Base-by-base conservation (phyloP, 1,140 invertebrate genomes). In the Tetragonula clypearis region DNA sequence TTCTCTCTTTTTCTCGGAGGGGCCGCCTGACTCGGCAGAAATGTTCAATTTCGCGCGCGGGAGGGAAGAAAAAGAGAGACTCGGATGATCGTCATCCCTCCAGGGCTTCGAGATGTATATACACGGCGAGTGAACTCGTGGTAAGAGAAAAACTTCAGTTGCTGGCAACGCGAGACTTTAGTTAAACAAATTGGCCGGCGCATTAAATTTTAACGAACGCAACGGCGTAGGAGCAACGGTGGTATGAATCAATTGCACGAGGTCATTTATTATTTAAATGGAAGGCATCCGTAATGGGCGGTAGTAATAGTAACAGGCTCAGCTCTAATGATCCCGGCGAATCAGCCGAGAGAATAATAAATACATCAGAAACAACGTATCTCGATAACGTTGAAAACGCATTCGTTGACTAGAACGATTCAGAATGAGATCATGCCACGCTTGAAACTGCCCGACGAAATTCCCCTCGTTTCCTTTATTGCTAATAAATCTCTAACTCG, bases 1-100 rank as follows among this genome's bases (percentile, higher is more conserved):
- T 30, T 9, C 3, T 15, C 14, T 26, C n/a, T 66, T 23, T n/a
- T 62, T 14, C 21, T n/a, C 72, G 68, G 68, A 19, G 17, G 58
- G 60, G 49, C 17, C 53, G 68, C 49, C 81, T 56, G 72, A 62
- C 66, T 81, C 77, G 60, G 56, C 76, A 75, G 87, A 88, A 88
- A 88, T 72, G 56, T 84, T 79, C 76, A n/a, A 60, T 84, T 71
- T 72, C 26, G 35, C 23, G 35, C 23, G 12, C 26, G n/a, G 8
- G 71, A 4, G n/a, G 14, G 30, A 12, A 26, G 41, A 58, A 58
- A 71, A 80, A n/a, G 41, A 19, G 41, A 66, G 65, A 17, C 9
- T 26, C 26, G 65, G 12, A 19, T 12, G 21, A 58, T n/a, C 53
- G 23, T n/a, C 23, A 19, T 55, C 77, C 41, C 62, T n/a, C 49